A percentile compares a stretch with the other conserved stretches of the same genome.
Conservation (phyloP, 2,797 vertebrate species). For the Molossus alvarezi region DNA sequence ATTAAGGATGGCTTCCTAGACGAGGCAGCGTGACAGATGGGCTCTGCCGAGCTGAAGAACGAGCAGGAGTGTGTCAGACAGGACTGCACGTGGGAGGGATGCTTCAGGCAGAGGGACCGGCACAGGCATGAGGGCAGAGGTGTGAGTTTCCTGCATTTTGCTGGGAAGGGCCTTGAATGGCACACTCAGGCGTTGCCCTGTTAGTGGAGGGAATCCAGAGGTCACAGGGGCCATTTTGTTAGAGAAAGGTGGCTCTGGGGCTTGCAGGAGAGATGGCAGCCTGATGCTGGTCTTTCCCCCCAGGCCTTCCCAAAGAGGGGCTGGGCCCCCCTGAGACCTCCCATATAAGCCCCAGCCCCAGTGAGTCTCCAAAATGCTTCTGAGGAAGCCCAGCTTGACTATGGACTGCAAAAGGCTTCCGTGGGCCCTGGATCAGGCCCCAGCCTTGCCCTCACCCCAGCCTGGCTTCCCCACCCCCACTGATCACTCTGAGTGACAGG, state of each 20-base stretch:
- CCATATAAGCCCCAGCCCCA: background rate
- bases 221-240: background rate
- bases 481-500: constrained; percentile 43
- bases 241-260: background rate
- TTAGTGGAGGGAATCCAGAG: background rate
- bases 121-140: rapidly evolving
- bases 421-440: background rate
- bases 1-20: background rate
- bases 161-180: background rate
- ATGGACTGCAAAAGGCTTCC: background rate
- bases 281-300: background rate
- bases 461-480: constrained; percentile 31
- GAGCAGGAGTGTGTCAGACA: background rate
- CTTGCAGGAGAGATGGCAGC: background rate
- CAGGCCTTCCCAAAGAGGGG: background rate
- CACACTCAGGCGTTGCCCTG: background rate
- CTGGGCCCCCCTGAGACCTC: background rate
- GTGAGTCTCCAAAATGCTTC: background rate
- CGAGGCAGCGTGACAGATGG: background rate
- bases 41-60: background rate
- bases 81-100: background rate
- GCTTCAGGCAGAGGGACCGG: background rate
- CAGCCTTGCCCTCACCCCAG: background rate
- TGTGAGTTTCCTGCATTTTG: background rate
- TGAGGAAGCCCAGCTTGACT: background rate